A percentile compares a stretch with the other conserved stretches of the same genome.
Conservation (phyloP, 2,113 vertebrate species). For the Salvelinus fontinalis region DNA sequence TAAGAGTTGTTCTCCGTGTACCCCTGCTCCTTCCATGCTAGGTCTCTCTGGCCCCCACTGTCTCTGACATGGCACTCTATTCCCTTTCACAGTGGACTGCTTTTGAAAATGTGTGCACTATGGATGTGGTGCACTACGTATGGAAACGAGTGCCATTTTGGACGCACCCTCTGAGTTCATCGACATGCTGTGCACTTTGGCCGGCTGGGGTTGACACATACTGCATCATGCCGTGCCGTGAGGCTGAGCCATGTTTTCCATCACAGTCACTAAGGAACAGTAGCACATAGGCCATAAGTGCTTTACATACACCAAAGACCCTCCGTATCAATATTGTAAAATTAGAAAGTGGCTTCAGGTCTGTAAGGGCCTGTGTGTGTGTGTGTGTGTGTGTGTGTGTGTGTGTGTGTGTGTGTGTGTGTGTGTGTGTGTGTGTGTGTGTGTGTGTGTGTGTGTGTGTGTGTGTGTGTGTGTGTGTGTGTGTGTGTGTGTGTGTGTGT, state of each 20-base stretch:
- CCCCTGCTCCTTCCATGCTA: neutral
- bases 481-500: neutral
- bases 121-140: neutral
- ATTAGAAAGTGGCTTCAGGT: too few relatives aligned
- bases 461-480: neutral
- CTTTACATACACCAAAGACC: neutral
- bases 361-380: too few relatives aligned
- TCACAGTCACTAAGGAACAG: neutral
- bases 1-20: constrained; percentile 23
- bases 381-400: neutral
- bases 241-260: neutral
- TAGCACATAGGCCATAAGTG: neutral
- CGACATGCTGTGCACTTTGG: constrained; percentile 16
- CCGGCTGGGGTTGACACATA: constrained; percentile 1
- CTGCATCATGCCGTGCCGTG: neutral
- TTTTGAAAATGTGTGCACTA: too few relatives aligned
- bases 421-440: neutral
- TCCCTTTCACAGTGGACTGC: too few relatives aligned
- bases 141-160: too few relatives aligned
- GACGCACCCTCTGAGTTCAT: constrained; percentile 1
- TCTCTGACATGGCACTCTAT: neutral
- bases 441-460: neutral
- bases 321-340: neutral
- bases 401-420: neutral
- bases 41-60: neutral